These are phyloP conservation scores for Taphrorychus bicolor DNA, from an alignment of 2,888 invertebrate species.

Conservation along the genomic window DNA sequence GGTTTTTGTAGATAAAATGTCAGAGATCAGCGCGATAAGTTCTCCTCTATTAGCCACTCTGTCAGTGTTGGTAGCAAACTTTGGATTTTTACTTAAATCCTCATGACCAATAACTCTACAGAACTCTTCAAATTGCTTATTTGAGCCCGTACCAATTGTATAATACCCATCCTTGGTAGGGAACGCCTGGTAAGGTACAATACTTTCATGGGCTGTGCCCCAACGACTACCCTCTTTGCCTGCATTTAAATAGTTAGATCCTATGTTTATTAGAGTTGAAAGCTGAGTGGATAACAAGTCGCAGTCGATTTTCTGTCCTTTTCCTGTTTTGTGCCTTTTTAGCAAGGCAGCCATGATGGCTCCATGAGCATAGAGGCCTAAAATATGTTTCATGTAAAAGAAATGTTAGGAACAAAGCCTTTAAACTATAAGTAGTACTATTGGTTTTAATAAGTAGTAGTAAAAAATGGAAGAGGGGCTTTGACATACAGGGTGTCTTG, in stretches of 20 bases:
- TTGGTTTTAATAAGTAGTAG: too few species aligned
- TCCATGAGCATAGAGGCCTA: constrained; percentile 87
- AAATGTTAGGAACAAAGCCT: too few species aligned
- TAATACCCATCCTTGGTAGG: constrained; percentile 82
- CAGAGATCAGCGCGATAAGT: constrained; percentile 69
- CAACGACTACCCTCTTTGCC: constrained; percentile 77
- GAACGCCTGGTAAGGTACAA: constrained; percentile 95
- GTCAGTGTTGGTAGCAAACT: constrained; percentile 74
- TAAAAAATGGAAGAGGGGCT: too few species aligned
- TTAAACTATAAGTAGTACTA: too few species aligned
- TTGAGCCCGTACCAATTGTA: constrained; percentile 88
- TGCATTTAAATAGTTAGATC: constrained; percentile 88
- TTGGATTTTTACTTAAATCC: constrained; percentile 67
- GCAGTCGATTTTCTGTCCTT: constrained; percentile 93
- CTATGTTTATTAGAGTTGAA: constrained; percentile 86
- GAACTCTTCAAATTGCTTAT: constrained; percentile 78
- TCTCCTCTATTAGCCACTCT: constrained; percentile 79
- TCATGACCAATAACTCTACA: constrained; percentile 69
- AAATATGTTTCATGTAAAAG: neutral
- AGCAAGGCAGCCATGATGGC: constrained; percentile 91
- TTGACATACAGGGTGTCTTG: too few species aligned
- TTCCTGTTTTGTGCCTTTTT: constrained; percentile 76
- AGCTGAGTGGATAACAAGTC: constrained; percentile 94
- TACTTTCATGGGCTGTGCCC: constrained; percentile 94
- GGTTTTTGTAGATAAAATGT: constrained; percentile 67